Evolutionary conservation across 2,113 vertebrate genomes (phyloP).

Genomic region (Burhinus oedicnemus): DNA sequence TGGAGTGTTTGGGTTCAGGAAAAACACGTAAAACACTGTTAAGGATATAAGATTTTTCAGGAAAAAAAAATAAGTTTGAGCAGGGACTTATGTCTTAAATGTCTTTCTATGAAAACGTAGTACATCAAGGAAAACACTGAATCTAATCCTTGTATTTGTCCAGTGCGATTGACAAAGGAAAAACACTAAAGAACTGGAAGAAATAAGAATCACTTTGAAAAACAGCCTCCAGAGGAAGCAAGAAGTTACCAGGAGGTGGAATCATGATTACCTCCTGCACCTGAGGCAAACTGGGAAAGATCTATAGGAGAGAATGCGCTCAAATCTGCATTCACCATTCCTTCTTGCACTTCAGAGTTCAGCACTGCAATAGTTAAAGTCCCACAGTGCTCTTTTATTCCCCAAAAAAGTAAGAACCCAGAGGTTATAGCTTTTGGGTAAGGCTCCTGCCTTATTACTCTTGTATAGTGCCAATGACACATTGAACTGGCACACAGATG

Average conservation of each 20-base stretch:
- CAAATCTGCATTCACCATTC: not conserved
- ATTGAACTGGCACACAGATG: not conserved
- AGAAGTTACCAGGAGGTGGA: not conserved
- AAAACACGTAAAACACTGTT: not conserved
- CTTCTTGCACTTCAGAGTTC: not conserved
- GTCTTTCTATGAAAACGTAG: not conserved
- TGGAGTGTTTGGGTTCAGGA: not conserved
- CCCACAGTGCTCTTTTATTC: not conserved
- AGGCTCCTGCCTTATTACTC: not conserved
- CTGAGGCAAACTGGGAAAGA: not conserved
- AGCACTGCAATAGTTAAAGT: not conserved
- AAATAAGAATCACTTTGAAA: not conserved
- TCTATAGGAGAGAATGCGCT: not conserved
- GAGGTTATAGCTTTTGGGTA: not conserved
- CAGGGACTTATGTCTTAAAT: not conserved
- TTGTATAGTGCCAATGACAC: not conserved
- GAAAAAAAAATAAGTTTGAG: not conserved
- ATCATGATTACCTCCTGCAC: not conserved
- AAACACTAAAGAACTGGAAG: not conserved
- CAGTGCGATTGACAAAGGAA: not conserved
- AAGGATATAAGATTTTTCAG: not conserved
- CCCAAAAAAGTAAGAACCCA: not conserved
- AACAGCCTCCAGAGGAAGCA: not conserved
- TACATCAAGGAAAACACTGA: not conserved
- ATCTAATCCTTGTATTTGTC: not conserved